phyloP scores from a whole-genome alignment of 2,113 vertebrate species.

The Serinus canaria region DNA sequence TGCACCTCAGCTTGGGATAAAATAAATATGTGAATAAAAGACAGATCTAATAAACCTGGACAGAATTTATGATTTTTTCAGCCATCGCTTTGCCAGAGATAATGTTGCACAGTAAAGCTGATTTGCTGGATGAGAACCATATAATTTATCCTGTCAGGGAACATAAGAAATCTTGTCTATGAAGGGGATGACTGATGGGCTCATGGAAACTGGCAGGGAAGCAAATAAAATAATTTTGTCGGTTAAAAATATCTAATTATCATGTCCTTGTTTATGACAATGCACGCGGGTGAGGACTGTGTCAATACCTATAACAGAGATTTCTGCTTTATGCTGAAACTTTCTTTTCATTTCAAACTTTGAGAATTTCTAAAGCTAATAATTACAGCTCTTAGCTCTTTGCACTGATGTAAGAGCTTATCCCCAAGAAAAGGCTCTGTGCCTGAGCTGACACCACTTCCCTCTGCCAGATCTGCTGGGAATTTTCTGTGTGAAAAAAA shows the following conservation, averaged over 20 bases:
- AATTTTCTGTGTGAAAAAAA: not conserved
- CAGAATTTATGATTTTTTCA: slow-evolving; percentile 73
- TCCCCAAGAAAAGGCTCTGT: not conserved
- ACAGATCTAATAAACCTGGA: slow-evolving; percentile 76
- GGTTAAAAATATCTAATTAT: slow-evolving; percentile 73
- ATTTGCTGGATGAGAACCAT: slow-evolving; percentile 77
- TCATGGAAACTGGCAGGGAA: slow-evolving; percentile 73
- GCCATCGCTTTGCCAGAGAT: slow-evolving; percentile 67
- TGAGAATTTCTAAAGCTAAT: not conserved
- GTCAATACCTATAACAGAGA: not conserved
- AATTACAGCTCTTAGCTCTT: slow-evolving; percentile 14
- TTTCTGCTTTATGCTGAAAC: not conserved
- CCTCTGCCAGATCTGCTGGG: not conserved
- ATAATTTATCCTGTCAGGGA: slow-evolving; percentile 79
- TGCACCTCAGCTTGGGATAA: slow-evolving; percentile 14
- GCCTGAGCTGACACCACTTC: not conserved
- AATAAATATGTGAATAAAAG: slow-evolving; percentile 72
- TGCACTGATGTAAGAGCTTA: not conserved
- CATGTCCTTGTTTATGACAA: slow-evolving; percentile 42
- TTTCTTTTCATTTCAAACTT: slow-evolving; percentile 14
- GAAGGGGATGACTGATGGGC: slow-evolving; percentile 72
- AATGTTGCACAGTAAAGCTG: slow-evolving; percentile 75
- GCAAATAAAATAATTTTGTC: slow-evolving; percentile 78
- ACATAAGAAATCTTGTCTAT: slow-evolving; percentile 72
- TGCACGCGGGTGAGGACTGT: not conserved